phyloP scores from a whole-genome alignment of 1,140 invertebrate genomes.

The Trypoxylus dichotomus region DNA sequence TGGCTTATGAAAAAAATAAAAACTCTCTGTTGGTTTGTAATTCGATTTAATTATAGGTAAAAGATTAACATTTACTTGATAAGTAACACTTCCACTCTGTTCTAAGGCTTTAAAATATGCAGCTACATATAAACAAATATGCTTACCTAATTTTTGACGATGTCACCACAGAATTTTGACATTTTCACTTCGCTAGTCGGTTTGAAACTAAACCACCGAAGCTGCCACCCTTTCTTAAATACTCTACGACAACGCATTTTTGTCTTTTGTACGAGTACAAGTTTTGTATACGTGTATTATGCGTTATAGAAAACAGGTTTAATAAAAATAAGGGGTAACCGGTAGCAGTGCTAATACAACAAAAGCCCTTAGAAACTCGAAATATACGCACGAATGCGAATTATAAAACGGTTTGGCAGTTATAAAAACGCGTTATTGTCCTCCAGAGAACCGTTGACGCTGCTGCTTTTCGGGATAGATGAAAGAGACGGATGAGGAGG shows the following conservation, averaged over 20 bases:
- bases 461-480: neutral
- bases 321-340: neutral
- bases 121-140: neutral
- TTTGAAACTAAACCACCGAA: neutral
- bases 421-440: slow-evolving; percentile 11
- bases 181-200: neutral
- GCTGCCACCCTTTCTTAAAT: neutral
- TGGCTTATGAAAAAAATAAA: too few species aligned
- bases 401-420: slow-evolving; percentile 9
- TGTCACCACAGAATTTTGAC: neutral
- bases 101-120: neutral
- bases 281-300: slow-evolving; percentile 20
- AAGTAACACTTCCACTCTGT: too few species aligned
- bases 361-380: slow-evolving; percentile 14
- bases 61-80: too few species aligned
- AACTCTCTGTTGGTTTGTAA: too few species aligned
- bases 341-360: neutral
- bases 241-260: neutral
- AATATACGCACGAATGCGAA: slow-evolving; percentile 2
- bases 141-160: neutral
- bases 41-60: too few species aligned
- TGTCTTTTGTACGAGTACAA: neutral
- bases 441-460: neutral
- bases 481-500: neutral
- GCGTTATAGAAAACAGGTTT: slow-evolving; percentile 20